Evolutionary conservation across 2,888 invertebrate species (phyloP).

Genomic region (Clanis bilineata): DNA sequence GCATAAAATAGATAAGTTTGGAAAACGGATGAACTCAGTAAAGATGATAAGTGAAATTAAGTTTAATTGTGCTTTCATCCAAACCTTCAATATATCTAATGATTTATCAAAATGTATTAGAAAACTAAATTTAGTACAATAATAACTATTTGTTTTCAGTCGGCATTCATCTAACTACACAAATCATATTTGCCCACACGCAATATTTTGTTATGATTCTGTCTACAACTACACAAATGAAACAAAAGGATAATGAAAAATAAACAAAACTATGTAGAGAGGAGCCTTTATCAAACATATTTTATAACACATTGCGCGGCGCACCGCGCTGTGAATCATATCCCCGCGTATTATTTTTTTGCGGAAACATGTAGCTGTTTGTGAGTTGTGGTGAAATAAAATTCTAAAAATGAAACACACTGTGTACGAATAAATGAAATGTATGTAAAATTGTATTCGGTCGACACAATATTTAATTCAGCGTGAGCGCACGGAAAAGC

Average conservation of each 20-base stretch:
- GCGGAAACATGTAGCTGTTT: conserved; percentile 22
- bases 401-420: conserved; percentile 15
- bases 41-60: neutral
- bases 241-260: neutral
- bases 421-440: conserved; percentile 11
- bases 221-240: neutral
- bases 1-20: too few relatives aligned
- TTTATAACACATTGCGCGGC: conserved; percentile 31
- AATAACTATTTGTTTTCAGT: too few relatives aligned
- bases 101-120: too few relatives aligned
- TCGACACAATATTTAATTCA: conserved; percentile 4
- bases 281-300: conserved; percentile 25
- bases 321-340: conserved; percentile 20
- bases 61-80: too few relatives aligned
- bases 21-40: neutral
- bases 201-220: too few relatives aligned
- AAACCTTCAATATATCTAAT: too few relatives aligned
- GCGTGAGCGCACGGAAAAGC: neutral
- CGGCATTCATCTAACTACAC: too few relatives aligned
- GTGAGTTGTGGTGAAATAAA: conserved; percentile 24
- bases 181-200: neutral
- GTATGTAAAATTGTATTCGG: conserved; percentile 17
- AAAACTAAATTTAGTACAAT: too few relatives aligned
- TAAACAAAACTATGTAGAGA: conserved; percentile 22
- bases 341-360: conserved; percentile 28